A percentile compares a stretch with the other conserved stretches of the same genome.
Conservation (phyloP, 2,113 vertebrate species). For the Seriola aureovittata region DNA sequence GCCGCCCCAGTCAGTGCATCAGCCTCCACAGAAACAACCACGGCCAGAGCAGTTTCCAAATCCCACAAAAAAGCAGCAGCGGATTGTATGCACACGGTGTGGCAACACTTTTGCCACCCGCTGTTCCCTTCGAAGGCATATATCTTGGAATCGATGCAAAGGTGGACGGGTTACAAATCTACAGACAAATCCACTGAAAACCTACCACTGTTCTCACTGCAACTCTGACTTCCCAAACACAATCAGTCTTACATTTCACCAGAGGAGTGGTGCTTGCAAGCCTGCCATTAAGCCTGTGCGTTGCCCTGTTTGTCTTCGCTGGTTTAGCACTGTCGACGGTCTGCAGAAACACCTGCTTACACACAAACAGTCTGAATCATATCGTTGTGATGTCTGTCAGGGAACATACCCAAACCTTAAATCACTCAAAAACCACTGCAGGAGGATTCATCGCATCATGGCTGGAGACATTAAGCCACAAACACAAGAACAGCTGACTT, state of each 20-base stretch:
- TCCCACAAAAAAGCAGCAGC: conserved; percentile 60
- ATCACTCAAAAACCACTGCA: conserved; percentile 84
- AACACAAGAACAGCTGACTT: conserved; percentile 38
- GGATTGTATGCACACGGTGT: conserved; percentile 76
- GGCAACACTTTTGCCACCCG: conserved; percentile 80
- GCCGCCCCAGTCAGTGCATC: neutral
- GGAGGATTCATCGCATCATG: conserved; percentile 82
- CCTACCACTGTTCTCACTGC: conserved; percentile 80
- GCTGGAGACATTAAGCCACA: conserved; percentile 56
- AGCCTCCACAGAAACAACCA: conserved; percentile 52
- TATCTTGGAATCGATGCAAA: conserved; percentile 81
- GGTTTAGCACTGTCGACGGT: conserved; percentile 81
- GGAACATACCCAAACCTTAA: conserved; percentile 79
- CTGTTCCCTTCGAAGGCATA: conserved; percentile 79
- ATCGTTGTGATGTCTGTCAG: conserved; percentile 82
- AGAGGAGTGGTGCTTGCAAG: conserved; percentile 80
- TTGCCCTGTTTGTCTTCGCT: conserved; percentile 82
- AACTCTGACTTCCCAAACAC: conserved; percentile 78
- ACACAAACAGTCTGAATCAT: conserved; percentile 78
- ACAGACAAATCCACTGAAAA: conserved; percentile 61
- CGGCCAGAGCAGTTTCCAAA: neutral
- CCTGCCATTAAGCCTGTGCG: conserved; percentile 82
- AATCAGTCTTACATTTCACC: conserved; percentile 80
- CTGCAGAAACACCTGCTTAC: conserved; percentile 84
- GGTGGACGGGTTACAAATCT: conserved; percentile 47